phyloP scores from a whole-genome alignment of 2,888 invertebrate species.

The Yponomeuta plumbellus region DNA sequence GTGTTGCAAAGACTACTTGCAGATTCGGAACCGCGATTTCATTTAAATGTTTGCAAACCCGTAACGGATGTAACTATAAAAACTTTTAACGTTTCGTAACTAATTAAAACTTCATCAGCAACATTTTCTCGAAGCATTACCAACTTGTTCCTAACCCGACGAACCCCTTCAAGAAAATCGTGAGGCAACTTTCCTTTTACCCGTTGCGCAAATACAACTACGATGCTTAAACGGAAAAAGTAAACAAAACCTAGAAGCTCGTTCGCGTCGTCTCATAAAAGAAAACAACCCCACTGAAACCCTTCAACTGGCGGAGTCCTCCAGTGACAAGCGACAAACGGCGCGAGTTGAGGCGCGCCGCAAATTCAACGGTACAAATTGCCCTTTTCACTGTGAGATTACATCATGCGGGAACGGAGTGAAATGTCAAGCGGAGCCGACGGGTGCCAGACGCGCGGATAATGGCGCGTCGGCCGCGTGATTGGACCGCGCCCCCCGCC shows the following conservation, averaged over 20 bases:
- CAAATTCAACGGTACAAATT: slow-evolving; percentile 76
- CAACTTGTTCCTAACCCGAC: not conserved
- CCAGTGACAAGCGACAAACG: slow-evolving; percentile 63
- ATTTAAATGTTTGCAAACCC: not conserved
- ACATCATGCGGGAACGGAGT: slow-evolving; percentile 76
- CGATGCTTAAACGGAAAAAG: slow-evolving; percentile 1
- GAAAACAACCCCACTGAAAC: slow-evolving; percentile 12
- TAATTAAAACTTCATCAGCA: not conserved
- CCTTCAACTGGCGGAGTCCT: slow-evolving; percentile 23
- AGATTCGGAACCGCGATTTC: not conserved
- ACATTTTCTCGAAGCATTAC: not conserved
- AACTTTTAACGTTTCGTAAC: not conserved
- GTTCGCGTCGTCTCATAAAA: slow-evolving; percentile 12
- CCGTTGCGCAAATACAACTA: not conserved
- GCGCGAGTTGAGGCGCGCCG: slow-evolving; percentile 69
- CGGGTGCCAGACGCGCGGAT: slow-evolving; percentile 76
- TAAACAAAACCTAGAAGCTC: not conserved
- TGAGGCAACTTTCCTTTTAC: not conserved
- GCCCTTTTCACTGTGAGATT: slow-evolving; percentile 77
- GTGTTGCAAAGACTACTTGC: not conserved
- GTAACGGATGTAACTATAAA: not conserved
- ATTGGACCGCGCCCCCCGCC: slow-evolving; percentile 63
- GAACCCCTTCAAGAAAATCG: not conserved
- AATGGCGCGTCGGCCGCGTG: slow-evolving; percentile 76
- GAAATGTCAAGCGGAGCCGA: slow-evolving; percentile 77